Evolutionary conservation across 2,797 vertebrate genomes (phyloP).

Genomic region (Eulemur rubriventer): DNA sequence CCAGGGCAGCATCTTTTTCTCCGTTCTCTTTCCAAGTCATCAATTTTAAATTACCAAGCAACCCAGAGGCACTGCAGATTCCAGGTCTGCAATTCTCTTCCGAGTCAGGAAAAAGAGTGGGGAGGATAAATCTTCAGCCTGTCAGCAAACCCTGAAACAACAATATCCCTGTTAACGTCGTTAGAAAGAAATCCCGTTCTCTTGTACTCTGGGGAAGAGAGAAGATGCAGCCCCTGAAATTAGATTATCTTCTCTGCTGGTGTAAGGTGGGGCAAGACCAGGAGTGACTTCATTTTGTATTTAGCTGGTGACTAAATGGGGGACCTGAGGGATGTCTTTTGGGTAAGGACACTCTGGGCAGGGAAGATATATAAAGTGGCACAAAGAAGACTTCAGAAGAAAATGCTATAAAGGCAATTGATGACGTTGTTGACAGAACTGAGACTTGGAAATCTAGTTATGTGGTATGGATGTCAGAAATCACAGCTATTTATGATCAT

Average conservation of each 20-base stretch:
- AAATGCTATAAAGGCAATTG: constrained; percentile 59
- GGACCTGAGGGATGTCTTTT: constrained; percentile 48
- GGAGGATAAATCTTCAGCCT: constrained; percentile 73
- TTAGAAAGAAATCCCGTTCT: constrained; percentile 67
- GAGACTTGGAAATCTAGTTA: constrained; percentile 66
- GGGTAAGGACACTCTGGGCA: neutral
- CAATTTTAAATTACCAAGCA: constrained; percentile 75
- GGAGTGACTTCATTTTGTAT: constrained; percentile 46
- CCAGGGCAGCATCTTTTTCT: constrained; percentile 54
- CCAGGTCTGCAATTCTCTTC: constrained; percentile 67
- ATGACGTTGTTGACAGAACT: constrained; percentile 56
- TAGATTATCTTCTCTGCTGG: constrained; percentile 54
- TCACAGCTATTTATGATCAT: constrained; percentile 56
- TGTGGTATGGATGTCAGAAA: constrained; percentile 38
- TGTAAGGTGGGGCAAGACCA: constrained; percentile 38
- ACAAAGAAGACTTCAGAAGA: constrained; percentile 61
- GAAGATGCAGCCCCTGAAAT: constrained; percentile 38
- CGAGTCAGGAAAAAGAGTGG: constrained; percentile 52
- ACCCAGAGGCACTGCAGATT: constrained; percentile 62
- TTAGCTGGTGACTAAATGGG: constrained; percentile 62
- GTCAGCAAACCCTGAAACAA: constrained; percentile 69
- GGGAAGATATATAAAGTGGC: constrained; percentile 52
- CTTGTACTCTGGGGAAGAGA: constrained; percentile 49
- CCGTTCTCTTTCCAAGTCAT: constrained; percentile 74
- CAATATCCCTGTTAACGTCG: constrained; percentile 63